A percentile compares a stretch with the other conserved stretches of the same genome.
Evolutionary conservation across 2,888 invertebrate genomes (phyloP).

Genomic region (Muscina levida): DNA sequence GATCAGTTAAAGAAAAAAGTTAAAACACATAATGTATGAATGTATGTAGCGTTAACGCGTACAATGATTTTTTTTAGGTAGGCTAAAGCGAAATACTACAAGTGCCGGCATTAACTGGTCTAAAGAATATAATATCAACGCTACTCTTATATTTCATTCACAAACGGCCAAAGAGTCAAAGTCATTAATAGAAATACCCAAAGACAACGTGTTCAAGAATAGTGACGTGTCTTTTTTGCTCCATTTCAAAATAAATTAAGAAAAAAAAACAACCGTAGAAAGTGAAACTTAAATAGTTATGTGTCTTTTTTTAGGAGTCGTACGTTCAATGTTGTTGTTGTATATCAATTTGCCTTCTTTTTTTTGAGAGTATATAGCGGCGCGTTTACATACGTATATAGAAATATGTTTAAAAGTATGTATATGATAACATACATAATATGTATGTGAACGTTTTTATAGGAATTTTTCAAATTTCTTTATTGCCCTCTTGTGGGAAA

Average conservation of each 20-base stretch:
- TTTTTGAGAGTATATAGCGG: no score
- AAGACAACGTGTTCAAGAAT: conserved; percentile 44
- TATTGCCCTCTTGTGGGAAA: conserved; percentile 6
- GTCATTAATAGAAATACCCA: conserved; percentile 10
- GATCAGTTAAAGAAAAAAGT: not conserved
- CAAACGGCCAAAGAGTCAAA: not conserved
- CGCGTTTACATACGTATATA: not conserved
- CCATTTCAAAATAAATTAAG: conserved; percentile 20
- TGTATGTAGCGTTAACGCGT: no score
- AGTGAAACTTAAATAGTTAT: conserved; percentile 41
- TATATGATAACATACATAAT: not conserved
- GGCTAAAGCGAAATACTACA: not conserved
- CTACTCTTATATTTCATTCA: not conserved
- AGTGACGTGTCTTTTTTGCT: conserved; percentile 52
- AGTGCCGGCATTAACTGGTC: conserved; percentile 24
- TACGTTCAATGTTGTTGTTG: not conserved
- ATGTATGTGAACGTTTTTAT: conserved; percentile 9
- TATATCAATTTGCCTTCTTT: not conserved
- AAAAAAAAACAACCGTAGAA: no score
- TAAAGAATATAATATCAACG: not conserved
- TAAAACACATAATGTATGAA: not conserved
- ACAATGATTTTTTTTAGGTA: not conserved
- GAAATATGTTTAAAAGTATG: not conserved
- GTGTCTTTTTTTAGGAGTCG: no score
- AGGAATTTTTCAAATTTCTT: conserved; percentile 21